Evolutionary conservation across 2,888 invertebrate genomes (phyloP).

Genomic region (Meta bourneti): DNA sequence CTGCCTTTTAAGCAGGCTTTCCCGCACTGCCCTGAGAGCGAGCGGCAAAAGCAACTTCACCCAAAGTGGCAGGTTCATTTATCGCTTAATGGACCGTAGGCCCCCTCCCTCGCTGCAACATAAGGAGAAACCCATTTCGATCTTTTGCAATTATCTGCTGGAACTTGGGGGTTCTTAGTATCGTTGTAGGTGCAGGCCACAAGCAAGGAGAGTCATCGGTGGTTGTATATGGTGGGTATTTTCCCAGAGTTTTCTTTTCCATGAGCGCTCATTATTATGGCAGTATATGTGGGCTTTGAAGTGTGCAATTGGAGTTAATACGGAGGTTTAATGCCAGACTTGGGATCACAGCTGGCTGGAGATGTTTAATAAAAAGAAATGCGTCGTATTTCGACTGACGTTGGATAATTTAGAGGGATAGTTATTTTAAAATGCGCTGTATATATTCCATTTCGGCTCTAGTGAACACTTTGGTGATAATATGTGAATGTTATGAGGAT

Average conservation of each 20-base stretch:
- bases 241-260: neutral
- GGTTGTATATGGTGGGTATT: conserved; percentile 5
- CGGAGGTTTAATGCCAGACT: conserved; percentile 12
- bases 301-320: neutral
- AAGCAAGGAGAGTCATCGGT: neutral
- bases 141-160: conserved; percentile 42
- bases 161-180: neutral
- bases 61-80: conserved; percentile 57
- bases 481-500: no score
- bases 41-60: neutral
- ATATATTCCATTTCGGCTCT: no score
- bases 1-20: conserved; percentile 33
- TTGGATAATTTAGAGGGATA: neutral
- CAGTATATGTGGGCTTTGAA: neutral
- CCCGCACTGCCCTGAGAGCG: conserved; percentile 7
- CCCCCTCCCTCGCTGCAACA: neutral
- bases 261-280: neutral
- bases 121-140: conserved; percentile 37
- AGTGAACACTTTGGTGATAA: no score
- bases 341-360: conserved; percentile 1
- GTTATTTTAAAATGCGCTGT: no score
- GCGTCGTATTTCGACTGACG: neutral
- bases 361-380: neutral
- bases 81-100: conserved; percentile 62
- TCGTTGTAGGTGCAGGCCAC: neutral